phyloP scores from a whole-genome alignment of 2,888 invertebrate genomes.

The Eretmocerus hayati region DNA sequence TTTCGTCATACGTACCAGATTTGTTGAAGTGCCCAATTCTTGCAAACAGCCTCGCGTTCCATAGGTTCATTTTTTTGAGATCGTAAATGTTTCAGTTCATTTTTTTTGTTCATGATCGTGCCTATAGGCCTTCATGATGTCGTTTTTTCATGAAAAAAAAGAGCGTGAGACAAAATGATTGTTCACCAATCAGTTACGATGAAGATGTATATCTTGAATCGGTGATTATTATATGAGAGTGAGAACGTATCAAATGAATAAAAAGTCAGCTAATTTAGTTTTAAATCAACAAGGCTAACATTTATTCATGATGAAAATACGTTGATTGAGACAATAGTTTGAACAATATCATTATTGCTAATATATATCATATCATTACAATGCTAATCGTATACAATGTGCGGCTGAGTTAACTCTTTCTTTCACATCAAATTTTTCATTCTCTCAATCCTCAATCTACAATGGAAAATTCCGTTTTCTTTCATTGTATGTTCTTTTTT shows the following conservation, averaged over 20 bases:
- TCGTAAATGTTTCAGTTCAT: no score
- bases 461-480: slow-evolving; percentile 18
- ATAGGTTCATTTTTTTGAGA: no score
- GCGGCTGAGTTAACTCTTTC: slow-evolving; percentile 37
- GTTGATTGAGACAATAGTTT: slow-evolving; percentile 48
- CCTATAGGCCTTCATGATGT: no score
- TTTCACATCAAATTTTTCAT: not conserved
- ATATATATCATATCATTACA: slow-evolving; percentile 46
- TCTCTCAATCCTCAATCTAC: slow-evolving; percentile 20
- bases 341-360: slow-evolving; percentile 47
- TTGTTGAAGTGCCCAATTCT: no score
- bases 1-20: no score
- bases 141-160: no score
- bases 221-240: slow-evolving; percentile 22
- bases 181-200: not conserved
- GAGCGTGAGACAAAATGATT: not conserved
- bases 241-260: slow-evolving; percentile 31
- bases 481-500: slow-evolving; percentile 20
- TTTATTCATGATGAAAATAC: slow-evolving; percentile 49
- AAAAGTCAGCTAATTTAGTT: slow-evolving; percentile 29
- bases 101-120: no score
- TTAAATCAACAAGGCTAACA: slow-evolving; percentile 49
- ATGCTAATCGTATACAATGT: slow-evolving; percentile 48
- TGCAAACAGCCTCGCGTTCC: no score
- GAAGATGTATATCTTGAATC: not conserved